Evolutionary conservation across 2,888 invertebrate genomes (phyloP).

Genomic region (Drepana falcataria): DNA sequence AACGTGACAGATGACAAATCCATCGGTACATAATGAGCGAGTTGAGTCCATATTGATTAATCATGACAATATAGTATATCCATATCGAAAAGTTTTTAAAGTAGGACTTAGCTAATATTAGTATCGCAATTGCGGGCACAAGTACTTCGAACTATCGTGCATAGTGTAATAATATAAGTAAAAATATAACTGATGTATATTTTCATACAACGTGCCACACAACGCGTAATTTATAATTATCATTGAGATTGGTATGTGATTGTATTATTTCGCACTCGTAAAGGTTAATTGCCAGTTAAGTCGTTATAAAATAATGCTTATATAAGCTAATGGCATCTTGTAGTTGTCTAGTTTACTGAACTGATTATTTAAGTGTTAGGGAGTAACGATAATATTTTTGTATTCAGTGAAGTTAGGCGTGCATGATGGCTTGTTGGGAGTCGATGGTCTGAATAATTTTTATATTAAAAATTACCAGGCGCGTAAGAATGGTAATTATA

Average conservation of each 20-base stretch:
- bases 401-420: constrained; percentile 45
- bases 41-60: no score
- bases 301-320: constrained; percentile 7
- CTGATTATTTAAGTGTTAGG: constrained; percentile 64
- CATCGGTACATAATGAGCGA: no score
- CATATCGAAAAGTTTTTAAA: no score
- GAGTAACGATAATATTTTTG: constrained; percentile 47
- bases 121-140: constrained; percentile 46
- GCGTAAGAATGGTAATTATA: constrained; percentile 66
- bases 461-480: constrained; percentile 75
- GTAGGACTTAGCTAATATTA: constrained; percentile 8
- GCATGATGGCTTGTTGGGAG: constrained; percentile 31
- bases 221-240: constrained; percentile 20
- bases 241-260: constrained; percentile 49
- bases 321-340: constrained; percentile 29
- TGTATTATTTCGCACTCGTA: constrained; percentile 28
- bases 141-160: constrained; percentile 58
- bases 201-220: constrained; percentile 39
- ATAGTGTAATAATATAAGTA: constrained; percentile 22
- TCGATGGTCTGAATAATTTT: constrained; percentile 66
- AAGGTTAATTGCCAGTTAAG: constrained; percentile 34
- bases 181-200: constrained; percentile 14
- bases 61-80: no score
- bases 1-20: no score
- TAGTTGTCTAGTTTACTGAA: constrained; percentile 54